A percentile compares a stretch with the other conserved stretches of the same genome.
These are phyloP conservation scores for Rosalia funebris DNA, from an alignment of 2,888 invertebrate species.

Conservation along the genomic window DNA sequence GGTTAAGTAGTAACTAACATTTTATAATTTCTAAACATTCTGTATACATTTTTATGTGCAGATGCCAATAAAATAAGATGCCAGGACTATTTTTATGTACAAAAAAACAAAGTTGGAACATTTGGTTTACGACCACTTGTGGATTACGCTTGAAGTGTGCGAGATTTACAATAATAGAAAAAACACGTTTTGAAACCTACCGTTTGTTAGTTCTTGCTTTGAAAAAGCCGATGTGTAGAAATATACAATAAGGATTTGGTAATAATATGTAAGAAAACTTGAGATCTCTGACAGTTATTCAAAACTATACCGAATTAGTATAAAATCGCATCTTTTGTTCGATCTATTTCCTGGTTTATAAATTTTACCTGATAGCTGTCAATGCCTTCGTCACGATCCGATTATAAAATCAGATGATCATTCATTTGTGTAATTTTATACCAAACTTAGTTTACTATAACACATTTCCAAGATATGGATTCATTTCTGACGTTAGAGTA, in stretches of 20 bases:
- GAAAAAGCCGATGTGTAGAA: slow-evolving; percentile 27
- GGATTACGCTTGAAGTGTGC: slow-evolving; percentile 18
- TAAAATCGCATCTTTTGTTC: slow-evolving; percentile 34
- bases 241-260: slow-evolving; percentile 20
- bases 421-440: slow-evolving; percentile 39
- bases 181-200: slow-evolving; percentile 15
- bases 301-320: slow-evolving; percentile 38
- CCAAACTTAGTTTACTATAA: no score
- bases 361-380: slow-evolving; percentile 43
- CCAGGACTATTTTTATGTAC: not conserved
- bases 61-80: not conserved
- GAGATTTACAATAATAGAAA: slow-evolving; percentile 1
- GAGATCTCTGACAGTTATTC: slow-evolving; percentile 37
- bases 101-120: not conserved
- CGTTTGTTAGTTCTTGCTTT: slow-evolving; percentile 28
- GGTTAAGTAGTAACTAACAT: not conserved
- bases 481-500: no score
- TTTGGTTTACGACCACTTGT: not conserved
- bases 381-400: slow-evolving; percentile 41
- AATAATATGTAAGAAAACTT: slow-evolving; percentile 35
- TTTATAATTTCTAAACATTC: not conserved
- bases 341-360: slow-evolving; percentile 36
- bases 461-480: no score
- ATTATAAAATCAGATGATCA: slow-evolving; percentile 33
- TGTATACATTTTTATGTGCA: not conserved